A percentile compares a stretch with the other conserved stretches of the same genome.
These are phyloP conservation scores for Nezara viridula DNA, from an alignment of 2,888 invertebrate genomes.

Conservation along the genomic window DNA sequence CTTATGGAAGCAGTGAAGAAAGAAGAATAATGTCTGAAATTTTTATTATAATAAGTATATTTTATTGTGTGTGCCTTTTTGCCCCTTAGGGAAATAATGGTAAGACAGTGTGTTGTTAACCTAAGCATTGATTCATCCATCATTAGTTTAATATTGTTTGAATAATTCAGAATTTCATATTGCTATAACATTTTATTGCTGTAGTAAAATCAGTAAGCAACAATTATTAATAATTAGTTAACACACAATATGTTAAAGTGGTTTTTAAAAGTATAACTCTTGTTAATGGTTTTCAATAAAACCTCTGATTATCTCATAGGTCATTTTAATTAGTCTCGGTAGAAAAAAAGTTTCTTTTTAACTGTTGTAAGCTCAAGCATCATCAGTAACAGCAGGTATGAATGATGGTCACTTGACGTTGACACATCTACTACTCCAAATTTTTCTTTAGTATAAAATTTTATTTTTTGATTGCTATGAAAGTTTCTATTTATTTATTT, in stretches of 20 bases:
- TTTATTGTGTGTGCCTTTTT: not conserved
- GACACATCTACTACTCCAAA: too few species aligned
- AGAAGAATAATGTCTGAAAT: not conserved
- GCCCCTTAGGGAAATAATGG: not conserved
- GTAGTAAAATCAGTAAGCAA: not conserved
- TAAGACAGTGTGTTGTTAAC: slow-evolving; percentile 12
- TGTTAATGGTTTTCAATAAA: too few species aligned
- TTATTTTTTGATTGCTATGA: too few species aligned
- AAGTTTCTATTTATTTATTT: too few species aligned
- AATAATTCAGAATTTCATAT: not conserved
- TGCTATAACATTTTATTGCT: not conserved
- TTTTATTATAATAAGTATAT: not conserved
- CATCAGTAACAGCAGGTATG: too few species aligned
- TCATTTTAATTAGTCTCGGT: too few species aligned
- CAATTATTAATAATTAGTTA: not conserved
- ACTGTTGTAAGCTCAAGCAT: too few species aligned
- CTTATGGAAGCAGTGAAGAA: not conserved
- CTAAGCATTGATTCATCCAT: not conserved
- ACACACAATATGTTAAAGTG: not conserved
- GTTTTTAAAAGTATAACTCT: not conserved
- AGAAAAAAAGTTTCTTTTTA: too few species aligned
- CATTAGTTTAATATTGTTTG: not conserved
- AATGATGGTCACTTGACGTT: too few species aligned
- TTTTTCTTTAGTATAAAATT: too few species aligned
- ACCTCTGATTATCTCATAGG: too few species aligned